phyloP scores from a whole-genome alignment of 2,888 invertebrate species.

The Carpatolechia fugitivella region DNA sequence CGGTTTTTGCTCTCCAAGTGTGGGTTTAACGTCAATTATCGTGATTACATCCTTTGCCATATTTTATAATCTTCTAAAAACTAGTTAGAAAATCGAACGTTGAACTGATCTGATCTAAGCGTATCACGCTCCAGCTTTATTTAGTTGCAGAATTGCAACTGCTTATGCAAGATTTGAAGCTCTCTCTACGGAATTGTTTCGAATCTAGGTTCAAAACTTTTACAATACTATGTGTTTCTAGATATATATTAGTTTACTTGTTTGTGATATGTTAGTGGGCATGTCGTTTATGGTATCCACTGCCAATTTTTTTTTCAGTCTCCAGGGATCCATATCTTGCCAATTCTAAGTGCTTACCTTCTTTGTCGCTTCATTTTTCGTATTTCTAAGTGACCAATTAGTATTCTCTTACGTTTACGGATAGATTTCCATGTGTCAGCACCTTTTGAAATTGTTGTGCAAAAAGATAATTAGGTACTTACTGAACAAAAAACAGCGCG shows the following conservation, averaged over 20 bases:
- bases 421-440: too few species aligned
- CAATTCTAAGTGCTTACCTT: not conserved
- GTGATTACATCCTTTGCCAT: slow-evolving; percentile 32
- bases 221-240: not conserved
- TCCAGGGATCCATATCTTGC: not conserved
- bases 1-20: slow-evolving; percentile 31
- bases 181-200: not conserved
- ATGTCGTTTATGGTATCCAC: not conserved
- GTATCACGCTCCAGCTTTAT: not conserved
- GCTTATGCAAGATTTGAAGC: too few species aligned
- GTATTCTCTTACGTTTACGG: not conserved
- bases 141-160: too few species aligned
- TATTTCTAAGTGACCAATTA: not conserved
- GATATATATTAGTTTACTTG: not conserved
- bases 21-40: slow-evolving; percentile 18
- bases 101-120: not conserved
- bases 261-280: not conserved
- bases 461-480: too few species aligned
- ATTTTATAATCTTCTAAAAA: not conserved
- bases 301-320: not conserved
- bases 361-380: not conserved
- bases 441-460: too few species aligned
- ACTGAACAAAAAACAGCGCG: too few species aligned
- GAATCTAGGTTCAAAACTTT: not conserved
- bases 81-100: not conserved